Evolutionary conservation across 2,113 vertebrate genomes (phyloP).

Genomic region (Plestiodon gilberti): DNA sequence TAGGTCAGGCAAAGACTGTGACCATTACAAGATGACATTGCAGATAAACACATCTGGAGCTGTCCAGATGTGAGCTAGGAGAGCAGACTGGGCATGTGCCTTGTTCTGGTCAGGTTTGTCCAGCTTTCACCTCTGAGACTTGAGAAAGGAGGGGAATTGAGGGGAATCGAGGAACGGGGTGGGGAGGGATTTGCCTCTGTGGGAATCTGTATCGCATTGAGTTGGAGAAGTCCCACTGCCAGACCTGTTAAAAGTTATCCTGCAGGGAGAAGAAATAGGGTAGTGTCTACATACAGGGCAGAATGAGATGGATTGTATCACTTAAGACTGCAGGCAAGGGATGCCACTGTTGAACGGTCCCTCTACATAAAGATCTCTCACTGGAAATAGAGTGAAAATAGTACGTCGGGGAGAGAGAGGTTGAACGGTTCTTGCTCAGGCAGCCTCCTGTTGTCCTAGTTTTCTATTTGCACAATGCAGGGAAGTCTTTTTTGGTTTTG

Average conservation of each 20-base stretch:
- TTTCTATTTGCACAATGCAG: not conserved
- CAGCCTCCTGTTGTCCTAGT: not conserved
- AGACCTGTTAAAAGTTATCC: slow-evolving; percentile 26
- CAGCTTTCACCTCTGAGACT: slow-evolving; percentile 28
- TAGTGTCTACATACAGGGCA: not conserved
- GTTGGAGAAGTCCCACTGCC: not conserved
- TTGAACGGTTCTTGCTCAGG: too few relatives aligned
- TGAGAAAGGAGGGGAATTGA: not conserved
- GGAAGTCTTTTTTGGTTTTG: not conserved
- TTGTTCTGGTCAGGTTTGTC: slow-evolving; percentile 6
- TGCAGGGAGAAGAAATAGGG: not conserved
- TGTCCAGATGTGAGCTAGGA: slow-evolving; percentile 33
- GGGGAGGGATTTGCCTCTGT: not conserved
- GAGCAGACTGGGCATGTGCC: not conserved
- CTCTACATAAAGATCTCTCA: not conserved
- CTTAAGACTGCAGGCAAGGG: not conserved
- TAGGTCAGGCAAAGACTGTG: not conserved
- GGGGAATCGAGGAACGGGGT: not conserved
- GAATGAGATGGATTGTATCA: not conserved
- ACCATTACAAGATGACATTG: slow-evolving; percentile 7
- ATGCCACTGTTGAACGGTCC: not conserved
- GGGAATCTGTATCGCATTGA: not conserved
- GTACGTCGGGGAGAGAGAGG: not conserved
- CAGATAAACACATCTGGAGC: slow-evolving; percentile 27
- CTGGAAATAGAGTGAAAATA: not conserved